These are phyloP conservation scores for Aradophagus sp. DNA, from an alignment of 1,140 invertebrate genomes.

Conservation along the genomic window DNA sequence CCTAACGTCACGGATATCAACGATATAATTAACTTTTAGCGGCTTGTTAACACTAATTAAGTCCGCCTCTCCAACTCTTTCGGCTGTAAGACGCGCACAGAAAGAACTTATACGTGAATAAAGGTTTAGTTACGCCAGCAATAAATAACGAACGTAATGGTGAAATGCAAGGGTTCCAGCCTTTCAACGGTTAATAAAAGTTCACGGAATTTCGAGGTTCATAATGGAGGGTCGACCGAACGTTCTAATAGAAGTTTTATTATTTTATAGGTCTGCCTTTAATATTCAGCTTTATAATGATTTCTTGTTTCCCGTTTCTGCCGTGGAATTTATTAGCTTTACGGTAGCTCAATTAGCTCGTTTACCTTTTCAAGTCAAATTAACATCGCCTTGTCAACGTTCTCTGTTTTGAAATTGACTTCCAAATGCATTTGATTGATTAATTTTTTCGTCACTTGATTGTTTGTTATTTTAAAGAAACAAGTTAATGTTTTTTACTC, in stretches of 20 bases:
- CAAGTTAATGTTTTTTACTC: too few relatives aligned
- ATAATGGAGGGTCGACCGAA: slow-evolving; percentile 10
- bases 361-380: not conserved
- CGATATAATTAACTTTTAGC: slow-evolving; percentile 5
- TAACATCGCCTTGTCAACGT: not conserved
- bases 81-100: not conserved
- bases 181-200: slow-evolving; percentile 4
- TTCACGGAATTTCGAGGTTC: slow-evolving; percentile 10
- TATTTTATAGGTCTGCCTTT: slow-evolving; percentile 63
- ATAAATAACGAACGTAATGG: slow-evolving; percentile 14
- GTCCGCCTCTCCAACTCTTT: slow-evolving; percentile 1
- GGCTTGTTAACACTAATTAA: slow-evolving; percentile 16
- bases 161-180: slow-evolving; percentile 6
- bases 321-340: slow-evolving; percentile 24
- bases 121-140: slow-evolving; percentile 11
- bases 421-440: not conserved
- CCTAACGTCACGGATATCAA: too few relatives aligned
- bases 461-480: too few relatives aligned
- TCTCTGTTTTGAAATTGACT: not conserved
- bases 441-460: too few relatives aligned
- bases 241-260: slow-evolving; percentile 68
- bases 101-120: slow-evolving; percentile 4
- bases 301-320: slow-evolving; percentile 25
- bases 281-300: not conserved
- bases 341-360: not conserved